phyloP scores from a whole-genome alignment of 2,113 vertebrate genomes.

The Bambusicola thoracicus region DNA sequence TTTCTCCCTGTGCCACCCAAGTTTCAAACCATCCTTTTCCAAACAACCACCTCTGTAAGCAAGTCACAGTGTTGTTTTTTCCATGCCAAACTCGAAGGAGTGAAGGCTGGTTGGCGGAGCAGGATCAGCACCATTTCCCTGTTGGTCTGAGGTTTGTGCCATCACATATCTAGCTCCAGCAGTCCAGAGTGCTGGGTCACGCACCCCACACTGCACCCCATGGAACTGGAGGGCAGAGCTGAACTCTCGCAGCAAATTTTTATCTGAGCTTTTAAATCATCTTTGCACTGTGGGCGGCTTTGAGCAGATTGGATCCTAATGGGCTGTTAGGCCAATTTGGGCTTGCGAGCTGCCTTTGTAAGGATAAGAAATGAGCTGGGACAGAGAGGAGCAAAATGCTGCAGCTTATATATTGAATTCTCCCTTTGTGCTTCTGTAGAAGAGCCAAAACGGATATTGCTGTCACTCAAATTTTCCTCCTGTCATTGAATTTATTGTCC shows the following conservation, averaged over 20 bases:
- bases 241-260: not conserved
- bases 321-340: constrained; percentile 47
- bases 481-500: not conserved
- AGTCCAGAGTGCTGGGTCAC: not conserved
- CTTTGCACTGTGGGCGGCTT: not conserved
- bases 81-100: constrained; percentile 12
- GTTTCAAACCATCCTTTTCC: constrained; percentile 50
- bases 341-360: not conserved
- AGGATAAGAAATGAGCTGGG: constrained; percentile 63
- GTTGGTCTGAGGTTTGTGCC: constrained; percentile 32
- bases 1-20: constrained; percentile 35
- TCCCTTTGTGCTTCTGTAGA: constrained; percentile 9
- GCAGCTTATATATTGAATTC: not conserved
- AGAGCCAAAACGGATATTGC: not conserved
- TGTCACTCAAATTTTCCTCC: constrained; percentile 9
- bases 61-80: constrained; percentile 51
- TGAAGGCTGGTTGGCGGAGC: not conserved
- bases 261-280: constrained; percentile 54
- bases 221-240: not conserved
- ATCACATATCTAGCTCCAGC: not conserved
- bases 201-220: accelerated
- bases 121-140: constrained; percentile 7
- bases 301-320: constrained; percentile 37
- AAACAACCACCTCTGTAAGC: constrained; percentile 24
- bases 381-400: constrained; percentile 53